These are phyloP conservation scores for Umimayanthus kanabou DNA, from an alignment of 92 coral and sea anemone species.

Conservation along the genomic window DNA sequence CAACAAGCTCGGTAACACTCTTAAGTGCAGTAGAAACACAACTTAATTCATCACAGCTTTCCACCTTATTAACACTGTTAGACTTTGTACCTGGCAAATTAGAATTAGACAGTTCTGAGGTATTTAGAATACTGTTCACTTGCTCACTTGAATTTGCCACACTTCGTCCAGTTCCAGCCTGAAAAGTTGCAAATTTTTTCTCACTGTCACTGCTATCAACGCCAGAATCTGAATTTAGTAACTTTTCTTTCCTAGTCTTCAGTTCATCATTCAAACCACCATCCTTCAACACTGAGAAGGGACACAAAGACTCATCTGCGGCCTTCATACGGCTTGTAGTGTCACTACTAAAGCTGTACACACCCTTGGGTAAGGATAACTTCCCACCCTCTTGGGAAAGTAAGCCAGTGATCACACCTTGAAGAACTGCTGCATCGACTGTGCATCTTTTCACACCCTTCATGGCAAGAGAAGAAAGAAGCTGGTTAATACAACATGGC, in stretches of 20 bases:
- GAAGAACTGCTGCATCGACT: conserved; percentile 19
- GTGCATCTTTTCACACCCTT: conserved; percentile 22
- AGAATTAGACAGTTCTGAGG: not conserved
- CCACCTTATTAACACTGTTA: not conserved
- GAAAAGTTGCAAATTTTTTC: not conserved
- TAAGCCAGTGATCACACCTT: not conserved
- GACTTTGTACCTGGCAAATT: not conserved
- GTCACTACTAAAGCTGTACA: not conserved
- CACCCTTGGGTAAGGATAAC: not conserved
- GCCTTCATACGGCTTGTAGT: not conserved
- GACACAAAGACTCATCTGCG: not conserved
- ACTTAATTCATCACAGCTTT: not conserved
- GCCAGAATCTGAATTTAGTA: not conserved
- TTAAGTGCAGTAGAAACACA: not conserved
- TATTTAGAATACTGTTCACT: too few species aligned
- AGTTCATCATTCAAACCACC: not conserved
- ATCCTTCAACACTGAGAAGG: not conserved
- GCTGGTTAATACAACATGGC: not conserved
- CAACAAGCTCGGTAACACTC: not conserved
- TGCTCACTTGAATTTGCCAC: not conserved
- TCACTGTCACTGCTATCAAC: not conserved
- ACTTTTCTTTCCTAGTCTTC: not conserved
- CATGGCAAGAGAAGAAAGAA: not conserved
- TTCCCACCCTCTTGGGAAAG: not conserved
- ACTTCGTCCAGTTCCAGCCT: not conserved